Conservation (phyloP, 1,140 invertebrate genomes). For the Rhopalosiphum maidis region DNA sequence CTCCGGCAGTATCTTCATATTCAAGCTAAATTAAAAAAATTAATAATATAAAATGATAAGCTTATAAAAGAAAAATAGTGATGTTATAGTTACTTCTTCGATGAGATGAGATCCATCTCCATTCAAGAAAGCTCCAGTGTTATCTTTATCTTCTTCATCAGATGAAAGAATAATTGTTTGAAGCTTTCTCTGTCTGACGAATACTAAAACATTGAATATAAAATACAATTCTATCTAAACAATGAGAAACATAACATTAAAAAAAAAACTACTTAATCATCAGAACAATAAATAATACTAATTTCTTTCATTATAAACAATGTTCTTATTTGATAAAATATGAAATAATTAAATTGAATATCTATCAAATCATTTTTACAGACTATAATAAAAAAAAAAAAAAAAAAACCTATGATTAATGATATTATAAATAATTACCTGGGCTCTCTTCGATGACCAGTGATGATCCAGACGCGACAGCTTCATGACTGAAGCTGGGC, state of each 20-base stretch:
- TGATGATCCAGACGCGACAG: not conserved
- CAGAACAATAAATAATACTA: not conserved
- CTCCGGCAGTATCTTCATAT: not conserved
- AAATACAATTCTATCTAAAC: not conserved
- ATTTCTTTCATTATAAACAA: not conserved
- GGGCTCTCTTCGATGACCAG: not conserved
- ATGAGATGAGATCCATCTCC: slow-evolving; percentile 15
- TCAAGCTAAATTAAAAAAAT: not conserved
- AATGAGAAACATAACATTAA: not conserved
- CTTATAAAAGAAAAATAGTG: not conserved
- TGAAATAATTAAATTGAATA: not conserved
- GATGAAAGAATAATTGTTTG: slow-evolving; percentile 16
- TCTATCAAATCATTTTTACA: not conserved
- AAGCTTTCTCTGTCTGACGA: not conserved
- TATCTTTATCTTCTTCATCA: slow-evolving; percentile 7
- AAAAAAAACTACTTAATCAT: not conserved
- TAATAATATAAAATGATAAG: not conserved
- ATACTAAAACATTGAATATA: not conserved
- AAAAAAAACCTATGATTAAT: not conserved
- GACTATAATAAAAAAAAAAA: not conserved
- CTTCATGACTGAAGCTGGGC: not conserved
- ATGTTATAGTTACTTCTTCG: slow-evolving; percentile 43
- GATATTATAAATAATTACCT: not conserved
- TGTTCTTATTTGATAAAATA: not conserved
- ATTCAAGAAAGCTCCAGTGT: not conserved